phyloP scores from a whole-genome alignment of 2,888 invertebrate genomes.

The Noctuana brunneofusca region DNA sequence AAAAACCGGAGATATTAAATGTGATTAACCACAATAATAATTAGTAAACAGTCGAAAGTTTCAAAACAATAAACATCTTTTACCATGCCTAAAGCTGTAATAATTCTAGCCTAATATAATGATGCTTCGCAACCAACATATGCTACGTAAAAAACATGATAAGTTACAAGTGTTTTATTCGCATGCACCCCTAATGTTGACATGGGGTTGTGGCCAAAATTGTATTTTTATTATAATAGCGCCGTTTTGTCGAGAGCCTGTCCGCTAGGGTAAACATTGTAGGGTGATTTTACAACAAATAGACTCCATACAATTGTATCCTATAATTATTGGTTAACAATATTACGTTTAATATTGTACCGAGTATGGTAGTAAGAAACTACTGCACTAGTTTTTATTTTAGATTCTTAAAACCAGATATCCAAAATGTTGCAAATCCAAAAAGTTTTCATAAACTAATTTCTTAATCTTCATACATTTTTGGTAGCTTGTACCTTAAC shows the following conservation, averaged over 20 bases:
- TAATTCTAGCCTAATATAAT: too few species aligned
- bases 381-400: not conserved
- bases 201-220: constrained; percentile 77
- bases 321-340: constrained; percentile 62
- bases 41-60: too few species aligned
- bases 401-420: not conserved
- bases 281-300: constrained; percentile 59
- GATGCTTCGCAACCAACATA: constrained; percentile 38
- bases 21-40: too few species aligned
- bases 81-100: too few species aligned
- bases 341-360: constrained; percentile 21
- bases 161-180: constrained; percentile 70
- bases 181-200: constrained; percentile 69
- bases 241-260: constrained; percentile 68
- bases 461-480: too few species aligned
- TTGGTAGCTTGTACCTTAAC: too few species aligned
- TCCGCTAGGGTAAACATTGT: constrained; percentile 72
- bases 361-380: too few species aligned
- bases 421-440: too few species aligned
- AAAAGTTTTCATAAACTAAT: too few species aligned
- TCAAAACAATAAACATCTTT: not conserved
- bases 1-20: too few species aligned
- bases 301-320: constrained; percentile 51
- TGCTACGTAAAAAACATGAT: constrained; percentile 41
- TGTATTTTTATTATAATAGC: constrained; percentile 82